These are phyloP conservation scores for Ornithoptera alexandrae DNA, from an alignment of 2,888 invertebrate species.

Conservation along the genomic window DNA sequence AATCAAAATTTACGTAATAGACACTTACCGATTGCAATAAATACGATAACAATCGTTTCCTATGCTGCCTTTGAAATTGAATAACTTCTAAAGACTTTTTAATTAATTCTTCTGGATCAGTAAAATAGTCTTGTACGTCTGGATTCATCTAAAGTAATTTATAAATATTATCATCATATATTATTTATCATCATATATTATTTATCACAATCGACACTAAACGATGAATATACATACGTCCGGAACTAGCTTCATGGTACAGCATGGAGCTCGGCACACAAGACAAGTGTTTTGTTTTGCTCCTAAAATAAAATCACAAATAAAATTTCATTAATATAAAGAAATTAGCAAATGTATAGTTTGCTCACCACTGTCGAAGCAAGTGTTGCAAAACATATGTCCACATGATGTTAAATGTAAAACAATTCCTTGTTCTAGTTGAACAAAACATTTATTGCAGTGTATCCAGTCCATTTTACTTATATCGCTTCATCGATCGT, in stretches of 20 bases:
- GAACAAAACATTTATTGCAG: conserved; percentile 74
- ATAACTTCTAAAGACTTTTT: conserved; percentile 71
- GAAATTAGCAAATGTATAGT: conserved; percentile 12
- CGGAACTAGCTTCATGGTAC: conserved; percentile 70
- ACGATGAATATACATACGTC: conserved; percentile 57
- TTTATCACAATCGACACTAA: neutral
- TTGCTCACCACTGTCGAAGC: conserved; percentile 64
- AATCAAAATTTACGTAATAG: no score
- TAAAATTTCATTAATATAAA: conserved; percentile 12
- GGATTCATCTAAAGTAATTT: conserved; percentile 66
- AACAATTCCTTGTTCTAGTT: conserved; percentile 67
- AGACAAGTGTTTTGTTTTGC: conserved; percentile 66
- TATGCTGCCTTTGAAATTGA: conserved; percentile 73
- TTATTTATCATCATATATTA: conserved; percentile 34
- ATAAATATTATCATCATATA: conserved; percentile 26
- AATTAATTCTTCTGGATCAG: conserved; percentile 74
- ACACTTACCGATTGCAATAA: conserved; percentile 69
- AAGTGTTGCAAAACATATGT: conserved; percentile 76
- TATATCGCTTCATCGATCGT: conserved; percentile 5
- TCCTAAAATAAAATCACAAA: conserved; percentile 49
- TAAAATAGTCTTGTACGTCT: conserved; percentile 75
- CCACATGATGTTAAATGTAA: conserved; percentile 76
- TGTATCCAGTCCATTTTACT: conserved; percentile 75
- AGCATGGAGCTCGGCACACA: conserved; percentile 69
- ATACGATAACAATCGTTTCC: conserved; percentile 68